A percentile compares a stretch with the other conserved stretches of the same genome.
Evolutionary conservation across 2,113 vertebrate species (phyloP).

Genomic region (Oncorhynchus nerka): DNA sequence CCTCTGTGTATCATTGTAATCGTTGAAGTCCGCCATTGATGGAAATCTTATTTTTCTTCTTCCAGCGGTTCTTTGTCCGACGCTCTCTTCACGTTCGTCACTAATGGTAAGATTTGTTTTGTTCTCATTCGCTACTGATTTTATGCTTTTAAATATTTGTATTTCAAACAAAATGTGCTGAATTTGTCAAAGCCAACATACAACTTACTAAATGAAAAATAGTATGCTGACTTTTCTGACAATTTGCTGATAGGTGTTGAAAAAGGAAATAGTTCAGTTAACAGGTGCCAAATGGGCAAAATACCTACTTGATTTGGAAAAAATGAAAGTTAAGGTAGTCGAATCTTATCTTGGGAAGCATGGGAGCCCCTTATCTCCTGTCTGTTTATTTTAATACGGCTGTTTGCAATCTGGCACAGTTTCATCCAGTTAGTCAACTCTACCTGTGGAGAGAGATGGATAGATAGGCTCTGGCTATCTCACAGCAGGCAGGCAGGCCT

Average conservation of each 20-base stretch:
- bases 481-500: slow-evolving; percentile 1
- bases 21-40: slow-evolving; percentile 14
- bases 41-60: slow-evolving; percentile 40
- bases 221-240: no score
- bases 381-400: background rate
- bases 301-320: no score
- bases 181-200: no score
- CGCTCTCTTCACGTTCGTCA: slow-evolving; percentile 79
- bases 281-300: background rate
- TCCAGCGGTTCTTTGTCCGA: slow-evolving; percentile 84
- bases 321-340: background rate
- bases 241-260: no score
- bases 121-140: background rate
- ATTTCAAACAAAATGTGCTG: background rate
- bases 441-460: slow-evolving; percentile 18
- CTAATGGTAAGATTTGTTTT: slow-evolving; percentile 75
- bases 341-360: background rate
- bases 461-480: background rate
- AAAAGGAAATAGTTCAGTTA: background rate
- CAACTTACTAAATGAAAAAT: no score
- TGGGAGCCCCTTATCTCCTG: background rate
- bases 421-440: background rate
- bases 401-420: background rate
- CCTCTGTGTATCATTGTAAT: slow-evolving; percentile 34
- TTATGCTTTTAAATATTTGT: background rate